These are phyloP conservation scores for Amiota mariae DNA, from an alignment of 2,888 invertebrate species.

Conservation along the genomic window DNA sequence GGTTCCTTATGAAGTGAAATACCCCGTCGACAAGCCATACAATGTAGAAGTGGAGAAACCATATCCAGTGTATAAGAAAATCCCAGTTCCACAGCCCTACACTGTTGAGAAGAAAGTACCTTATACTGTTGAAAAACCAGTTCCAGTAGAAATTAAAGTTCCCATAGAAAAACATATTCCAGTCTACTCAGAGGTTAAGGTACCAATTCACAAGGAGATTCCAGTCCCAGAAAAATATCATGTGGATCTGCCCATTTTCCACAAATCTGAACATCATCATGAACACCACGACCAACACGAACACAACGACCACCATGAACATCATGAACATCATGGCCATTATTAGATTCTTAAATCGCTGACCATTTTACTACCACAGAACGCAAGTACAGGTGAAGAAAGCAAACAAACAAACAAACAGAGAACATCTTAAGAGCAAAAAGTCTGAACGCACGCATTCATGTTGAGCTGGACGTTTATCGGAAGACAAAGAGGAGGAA, in stretches of 20 bases:
- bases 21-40: constrained; percentile 80
- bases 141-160: constrained; percentile 81
- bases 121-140: constrained; percentile 84
- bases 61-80: constrained; percentile 84
- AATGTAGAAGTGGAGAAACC: constrained; percentile 82
- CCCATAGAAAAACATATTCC: constrained; percentile 86
- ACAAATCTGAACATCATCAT: constrained; percentile 70
- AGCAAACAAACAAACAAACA: constrained; percentile 43
- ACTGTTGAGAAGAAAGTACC: constrained; percentile 84
- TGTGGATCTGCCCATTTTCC: constrained; percentile 76
- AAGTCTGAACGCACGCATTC: constrained; percentile 56
- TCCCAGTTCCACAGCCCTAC: constrained; percentile 87
- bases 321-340: constrained; percentile 46
- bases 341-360: constrained; percentile 35
- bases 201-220: constrained; percentile 84
- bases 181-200: constrained; percentile 80
- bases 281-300: constrained; percentile 56
- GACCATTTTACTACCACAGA: constrained; percentile 58
- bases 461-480: constrained; percentile 71
- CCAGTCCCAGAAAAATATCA: constrained; percentile 80
- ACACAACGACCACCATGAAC: constrained; percentile 46
- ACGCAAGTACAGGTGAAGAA: constrained; percentile 67
- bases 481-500: constrained; percentile 44
- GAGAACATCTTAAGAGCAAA: constrained; percentile 48
- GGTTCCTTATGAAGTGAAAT: constrained; percentile 81